Conservation (phyloP, 2,888 invertebrate species). For the Protophormia terraenovae region DNA sequence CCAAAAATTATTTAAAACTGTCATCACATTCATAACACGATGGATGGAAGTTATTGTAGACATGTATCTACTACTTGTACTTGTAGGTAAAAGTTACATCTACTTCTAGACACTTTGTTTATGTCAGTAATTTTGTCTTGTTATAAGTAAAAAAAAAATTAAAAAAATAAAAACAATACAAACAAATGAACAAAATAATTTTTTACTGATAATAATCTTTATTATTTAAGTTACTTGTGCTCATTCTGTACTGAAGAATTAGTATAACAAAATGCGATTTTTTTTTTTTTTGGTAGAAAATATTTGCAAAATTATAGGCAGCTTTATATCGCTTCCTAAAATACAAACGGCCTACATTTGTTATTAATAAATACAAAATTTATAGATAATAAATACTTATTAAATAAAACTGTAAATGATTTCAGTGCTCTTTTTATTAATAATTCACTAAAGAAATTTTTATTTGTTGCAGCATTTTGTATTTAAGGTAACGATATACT, state of each 20-base stretch:
- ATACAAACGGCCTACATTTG: no score
- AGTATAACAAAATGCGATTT: constrained; percentile 16
- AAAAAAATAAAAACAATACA: no score
- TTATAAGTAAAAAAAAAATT: constrained; percentile 11
- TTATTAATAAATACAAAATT: no score
- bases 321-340: background rate
- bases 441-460: no score
- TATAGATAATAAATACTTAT: no score
- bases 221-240: constrained; percentile 49
- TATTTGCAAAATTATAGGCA: background rate
- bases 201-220: constrained; percentile 58
- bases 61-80: background rate
- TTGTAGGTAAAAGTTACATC: background rate
- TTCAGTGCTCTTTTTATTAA: no score
- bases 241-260: constrained; percentile 28
- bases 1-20: constrained; percentile 60
- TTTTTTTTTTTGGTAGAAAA: background rate
- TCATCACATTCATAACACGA: constrained; percentile 58
- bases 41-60: constrained; percentile 33
- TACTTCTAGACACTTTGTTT: background rate
- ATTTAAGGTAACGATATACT: no score
- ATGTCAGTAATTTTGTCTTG: constrained; percentile 13
- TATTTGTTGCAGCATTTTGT: no score
- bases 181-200: constrained; percentile 15
- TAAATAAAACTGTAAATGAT: no score